These are phyloP conservation scores for Coecobrya sp. DNA, from an alignment of 2,888 invertebrate species.

Conservation along the genomic window DNA sequence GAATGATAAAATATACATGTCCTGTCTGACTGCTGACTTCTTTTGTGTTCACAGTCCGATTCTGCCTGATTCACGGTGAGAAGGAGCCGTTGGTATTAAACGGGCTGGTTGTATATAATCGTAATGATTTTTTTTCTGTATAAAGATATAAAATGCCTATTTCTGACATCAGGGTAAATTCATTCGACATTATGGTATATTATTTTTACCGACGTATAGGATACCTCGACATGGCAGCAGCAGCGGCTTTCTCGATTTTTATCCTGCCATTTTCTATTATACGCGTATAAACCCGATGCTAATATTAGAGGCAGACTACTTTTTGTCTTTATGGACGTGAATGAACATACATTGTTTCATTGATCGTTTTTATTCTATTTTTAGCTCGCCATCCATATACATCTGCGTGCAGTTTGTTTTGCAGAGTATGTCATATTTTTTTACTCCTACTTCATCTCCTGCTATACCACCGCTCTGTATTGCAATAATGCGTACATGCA, in stretches of 20 bases:
- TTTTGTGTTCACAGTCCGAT: background rate
- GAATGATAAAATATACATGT: constrained; percentile 29
- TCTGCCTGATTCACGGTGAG: background rate
- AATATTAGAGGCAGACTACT: constrained; percentile 47
- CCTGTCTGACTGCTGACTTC: constrained; percentile 20
- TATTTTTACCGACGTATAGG: background rate
- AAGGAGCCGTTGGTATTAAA: background rate
- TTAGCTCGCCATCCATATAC: constrained; percentile 78
- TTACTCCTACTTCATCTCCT: background rate
- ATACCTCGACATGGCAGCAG: constrained; percentile 2
- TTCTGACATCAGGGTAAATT: constrained; percentile 23
- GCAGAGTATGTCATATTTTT: constrained; percentile 14
- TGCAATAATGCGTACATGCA: background rate
- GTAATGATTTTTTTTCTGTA: background rate
- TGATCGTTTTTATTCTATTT: constrained; percentile 85
- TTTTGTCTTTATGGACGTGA: constrained; percentile 56
- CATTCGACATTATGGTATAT: constrained; percentile 11
- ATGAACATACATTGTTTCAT: constrained; percentile 82
- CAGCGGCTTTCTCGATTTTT: constrained; percentile 42
- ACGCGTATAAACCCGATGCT: constrained; percentile 44
- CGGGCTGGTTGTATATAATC: background rate
- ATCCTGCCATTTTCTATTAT: constrained; percentile 62
- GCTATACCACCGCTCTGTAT: background rate
- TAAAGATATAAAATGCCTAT: constrained; percentile 24
- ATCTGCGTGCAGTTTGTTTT: constrained; percentile 71